These are phyloP conservation scores for Eptesicus fuscus DNA, from an alignment of 2,113 vertebrate genomes.

Conservation along the genomic window DNA sequence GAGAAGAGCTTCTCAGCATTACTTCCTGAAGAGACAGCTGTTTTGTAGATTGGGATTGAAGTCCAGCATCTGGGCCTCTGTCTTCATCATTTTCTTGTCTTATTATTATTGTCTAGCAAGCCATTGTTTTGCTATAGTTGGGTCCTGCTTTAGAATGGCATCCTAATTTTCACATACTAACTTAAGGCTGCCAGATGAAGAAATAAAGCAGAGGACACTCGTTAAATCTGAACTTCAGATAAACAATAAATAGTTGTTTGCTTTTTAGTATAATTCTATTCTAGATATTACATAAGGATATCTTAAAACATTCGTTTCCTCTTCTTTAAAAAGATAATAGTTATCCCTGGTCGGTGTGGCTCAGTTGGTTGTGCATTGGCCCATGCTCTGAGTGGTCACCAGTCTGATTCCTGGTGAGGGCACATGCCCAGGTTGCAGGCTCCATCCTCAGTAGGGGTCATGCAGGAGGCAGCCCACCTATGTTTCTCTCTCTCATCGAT, in stretches of 20 bases:
- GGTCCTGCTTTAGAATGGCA: not conserved
- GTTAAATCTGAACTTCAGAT: not conserved
- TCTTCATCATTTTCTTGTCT: not conserved
- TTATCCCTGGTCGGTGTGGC: no score
- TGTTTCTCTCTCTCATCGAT: no score
- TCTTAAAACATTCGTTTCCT: not conserved
- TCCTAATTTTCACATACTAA: not conserved
- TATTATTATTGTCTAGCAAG: not conserved
- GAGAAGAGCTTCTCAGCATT: not conserved
- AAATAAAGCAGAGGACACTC: not conserved
- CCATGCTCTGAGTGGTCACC: no score
- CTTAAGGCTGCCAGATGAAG: not conserved
- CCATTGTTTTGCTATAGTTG: fast-evolving
- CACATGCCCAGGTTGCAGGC: no score
- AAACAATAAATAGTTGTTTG: not conserved
- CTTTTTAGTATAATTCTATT: not conserved
- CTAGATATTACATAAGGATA: not conserved
- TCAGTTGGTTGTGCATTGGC: no score
- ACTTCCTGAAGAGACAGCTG: not conserved
- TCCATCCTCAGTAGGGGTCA: no score
- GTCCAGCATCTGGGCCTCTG: not conserved
- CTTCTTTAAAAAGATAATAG: not conserved
- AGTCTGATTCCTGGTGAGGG: no score
- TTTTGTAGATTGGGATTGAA: not conserved
- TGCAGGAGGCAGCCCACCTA: no score